Evolutionary conservation across 2,113 vertebrate genomes (phyloP).

Genomic region (Sceloporus tristichus): DNA sequence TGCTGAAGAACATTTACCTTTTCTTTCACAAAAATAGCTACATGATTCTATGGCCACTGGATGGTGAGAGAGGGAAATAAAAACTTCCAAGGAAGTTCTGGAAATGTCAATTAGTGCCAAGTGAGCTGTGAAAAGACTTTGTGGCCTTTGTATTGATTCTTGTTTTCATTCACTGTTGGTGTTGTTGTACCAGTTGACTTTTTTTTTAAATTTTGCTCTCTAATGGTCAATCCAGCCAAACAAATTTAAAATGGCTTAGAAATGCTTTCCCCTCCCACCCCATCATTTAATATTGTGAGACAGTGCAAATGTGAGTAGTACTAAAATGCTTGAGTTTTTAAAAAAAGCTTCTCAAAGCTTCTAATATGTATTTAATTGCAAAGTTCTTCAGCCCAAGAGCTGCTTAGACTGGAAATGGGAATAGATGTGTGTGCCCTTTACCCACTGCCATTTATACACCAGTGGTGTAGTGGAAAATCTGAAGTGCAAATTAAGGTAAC

Average conservation of each 20-base stretch:
- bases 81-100: not conserved
- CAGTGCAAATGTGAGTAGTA: not conserved
- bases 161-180: not conserved
- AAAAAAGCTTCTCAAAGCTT: not conserved
- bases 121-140: slow-evolving; percentile 9
- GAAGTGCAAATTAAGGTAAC: too few species aligned
- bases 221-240: slow-evolving; percentile 9
- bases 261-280: not conserved
- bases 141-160: not conserved
- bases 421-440: not conserved
- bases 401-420: not conserved
- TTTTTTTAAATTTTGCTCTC: not conserved
- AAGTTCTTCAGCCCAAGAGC: not conserved
- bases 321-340: not conserved
- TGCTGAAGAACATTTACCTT: not conserved
- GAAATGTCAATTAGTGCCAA: slow-evolving; percentile 14
- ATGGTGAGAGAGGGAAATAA: not conserved
- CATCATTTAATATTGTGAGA: not conserved
- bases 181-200: not conserved
- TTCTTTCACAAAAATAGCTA: not conserved
- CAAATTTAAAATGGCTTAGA: not conserved
- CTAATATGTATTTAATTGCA: not conserved
- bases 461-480: too few species aligned
- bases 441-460: not conserved
- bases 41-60: not conserved